phyloP scores from a whole-genome alignment of 2,888 invertebrate genomes.

The Sarcophaga variegata region DNA sequence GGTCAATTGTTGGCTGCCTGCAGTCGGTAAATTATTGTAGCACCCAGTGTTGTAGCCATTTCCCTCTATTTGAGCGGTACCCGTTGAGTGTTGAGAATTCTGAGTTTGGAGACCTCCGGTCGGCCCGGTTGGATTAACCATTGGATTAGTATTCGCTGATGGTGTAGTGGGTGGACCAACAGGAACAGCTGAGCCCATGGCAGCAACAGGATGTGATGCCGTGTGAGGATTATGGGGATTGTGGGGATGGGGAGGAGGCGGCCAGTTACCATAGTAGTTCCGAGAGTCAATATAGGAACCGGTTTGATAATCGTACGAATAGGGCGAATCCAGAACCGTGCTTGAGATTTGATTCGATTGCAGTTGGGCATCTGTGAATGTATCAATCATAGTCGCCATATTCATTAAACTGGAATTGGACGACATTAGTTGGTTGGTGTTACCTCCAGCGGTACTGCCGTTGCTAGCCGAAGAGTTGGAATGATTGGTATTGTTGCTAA shows the following conservation, averaged over 20 bases:
- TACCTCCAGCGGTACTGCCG: conserved; percentile 70
- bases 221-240: conserved; percentile 77
- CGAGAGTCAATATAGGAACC: conserved; percentile 84
- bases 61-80: conserved; percentile 63
- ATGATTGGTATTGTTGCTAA: conserved; percentile 76
- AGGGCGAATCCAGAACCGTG: conserved; percentile 89
- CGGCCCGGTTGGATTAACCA: conserved; percentile 70
- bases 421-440: conserved; percentile 81
- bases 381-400: conserved; percentile 90
- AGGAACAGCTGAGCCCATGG: conserved; percentile 53
- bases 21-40: conserved; percentile 77
- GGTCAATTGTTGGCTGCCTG: conserved; percentile 74
- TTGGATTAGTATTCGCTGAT: conserved; percentile 56
- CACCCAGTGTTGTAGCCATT: conserved; percentile 73
- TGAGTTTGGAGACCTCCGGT: conserved; percentile 61
- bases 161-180: conserved; percentile 45
- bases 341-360: conserved; percentile 94
- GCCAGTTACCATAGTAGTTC: conserved; percentile 86
- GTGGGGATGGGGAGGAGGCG: conserved; percentile 84
- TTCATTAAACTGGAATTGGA: conserved; percentile 85
- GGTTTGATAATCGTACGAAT: conserved; percentile 85
- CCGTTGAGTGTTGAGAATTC: conserved; percentile 62
- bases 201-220: conserved; percentile 69
- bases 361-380: conserved; percentile 89
- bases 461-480: conserved; percentile 68